Conservation (phyloP, 2,888 invertebrate genomes). For the Empis stercorea region DNA sequence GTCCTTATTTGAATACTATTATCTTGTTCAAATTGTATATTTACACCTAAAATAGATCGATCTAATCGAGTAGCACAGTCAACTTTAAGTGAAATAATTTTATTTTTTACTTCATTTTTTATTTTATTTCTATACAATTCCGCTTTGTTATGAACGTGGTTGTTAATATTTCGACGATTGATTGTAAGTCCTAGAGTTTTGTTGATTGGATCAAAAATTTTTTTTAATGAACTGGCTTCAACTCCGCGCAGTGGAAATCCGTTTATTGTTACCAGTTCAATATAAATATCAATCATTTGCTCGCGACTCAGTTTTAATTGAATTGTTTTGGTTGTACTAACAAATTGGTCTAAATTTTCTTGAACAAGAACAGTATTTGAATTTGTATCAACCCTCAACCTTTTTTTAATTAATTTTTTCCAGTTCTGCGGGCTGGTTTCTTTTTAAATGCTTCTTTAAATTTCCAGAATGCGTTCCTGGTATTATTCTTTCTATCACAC, state of each 20-base stretch:
- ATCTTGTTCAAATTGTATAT: neutral
- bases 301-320: neutral
- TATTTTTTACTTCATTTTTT: neutral
- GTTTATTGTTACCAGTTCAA: neutral
- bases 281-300: neutral
- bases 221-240: neutral
- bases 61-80: neutral
- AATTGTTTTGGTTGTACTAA: neutral
- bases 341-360: neutral
- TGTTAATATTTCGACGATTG: neutral
- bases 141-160: neutral
- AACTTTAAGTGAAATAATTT: neutral
- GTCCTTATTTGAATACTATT: neutral
- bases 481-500: neutral
- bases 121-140: too few relatives aligned
- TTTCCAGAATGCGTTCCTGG: neutral
- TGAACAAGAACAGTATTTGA: too few relatives aligned
- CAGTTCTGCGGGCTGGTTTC: neutral
- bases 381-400: neutral
- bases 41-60: neutral
- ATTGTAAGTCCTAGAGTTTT: neutral
- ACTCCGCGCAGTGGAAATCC: neutral
- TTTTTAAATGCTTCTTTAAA: neutral
- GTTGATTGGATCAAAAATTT: neutral
- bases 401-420: neutral